These are phyloP conservation scores for Reinhardtius hippoglossoides DNA, from an alignment of 2,113 vertebrate species.

Conservation along the genomic window DNA sequence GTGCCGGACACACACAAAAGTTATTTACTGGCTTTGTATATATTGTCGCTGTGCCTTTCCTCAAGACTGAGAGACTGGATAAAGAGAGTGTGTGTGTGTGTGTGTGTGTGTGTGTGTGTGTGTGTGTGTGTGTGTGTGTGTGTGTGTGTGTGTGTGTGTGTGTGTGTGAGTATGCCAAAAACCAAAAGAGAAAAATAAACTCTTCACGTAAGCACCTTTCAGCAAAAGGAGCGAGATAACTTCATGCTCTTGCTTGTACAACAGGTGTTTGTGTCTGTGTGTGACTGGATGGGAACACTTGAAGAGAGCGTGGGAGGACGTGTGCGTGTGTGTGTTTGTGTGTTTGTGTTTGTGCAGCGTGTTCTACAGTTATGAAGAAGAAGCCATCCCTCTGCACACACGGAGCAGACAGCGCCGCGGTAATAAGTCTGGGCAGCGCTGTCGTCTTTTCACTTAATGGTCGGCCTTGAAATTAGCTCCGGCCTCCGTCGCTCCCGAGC, in stretches of 20 bases:
- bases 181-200: not conserved
- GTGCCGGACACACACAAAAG: conserved; percentile 53
- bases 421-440: conserved; percentile 66
- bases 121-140: too few relatives aligned
- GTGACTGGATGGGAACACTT: conserved; percentile 9
- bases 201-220: not conserved
- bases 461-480: conserved; percentile 63
- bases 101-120: too few relatives aligned
- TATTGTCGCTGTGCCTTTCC: conserved; percentile 49
- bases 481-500: conserved; percentile 31
- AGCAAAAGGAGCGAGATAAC: conserved; percentile 11
- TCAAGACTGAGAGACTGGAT: too few relatives aligned
- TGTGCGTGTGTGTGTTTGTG: not conserved
- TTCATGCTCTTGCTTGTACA: conserved; percentile 14
- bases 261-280: conserved; percentile 20
- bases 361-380: conserved; percentile 43
- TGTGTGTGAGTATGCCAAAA: too few relatives aligned
- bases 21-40: conserved; percentile 69
- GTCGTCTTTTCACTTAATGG: conserved; percentile 56
- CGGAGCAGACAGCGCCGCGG: conserved; percentile 56
- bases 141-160: too few relatives aligned
- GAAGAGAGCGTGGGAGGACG: conserved; percentile 10
- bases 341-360: not conserved
- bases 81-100: too few relatives aligned
- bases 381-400: conserved; percentile 47